Percentiles rank a stretch among this genome's conserved stretches.
These are phyloP conservation scores for Limnephilus marmoratus DNA, from an alignment of 2,888 invertebrate genomes.

Conservation along the genomic window DNA sequence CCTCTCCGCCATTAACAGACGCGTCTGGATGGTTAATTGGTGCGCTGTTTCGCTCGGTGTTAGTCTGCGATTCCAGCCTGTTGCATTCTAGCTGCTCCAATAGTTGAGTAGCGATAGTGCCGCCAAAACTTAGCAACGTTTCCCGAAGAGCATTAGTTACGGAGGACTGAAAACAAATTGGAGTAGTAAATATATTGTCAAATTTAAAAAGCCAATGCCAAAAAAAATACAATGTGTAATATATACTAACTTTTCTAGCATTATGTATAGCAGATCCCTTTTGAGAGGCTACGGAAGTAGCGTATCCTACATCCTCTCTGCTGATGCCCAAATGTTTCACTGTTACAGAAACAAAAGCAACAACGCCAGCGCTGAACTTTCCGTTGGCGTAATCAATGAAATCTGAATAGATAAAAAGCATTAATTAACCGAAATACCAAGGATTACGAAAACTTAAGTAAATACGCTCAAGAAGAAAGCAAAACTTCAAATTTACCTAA, in stretches of 20 bases:
- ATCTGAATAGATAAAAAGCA: slow-evolving; percentile 69
- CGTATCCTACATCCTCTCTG: slow-evolving; percentile 75
- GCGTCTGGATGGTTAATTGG: slow-evolving; percentile 16
- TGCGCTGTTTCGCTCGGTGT: neutral
- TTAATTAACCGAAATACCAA: neutral
- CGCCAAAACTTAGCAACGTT: slow-evolving; percentile 75
- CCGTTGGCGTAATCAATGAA: slow-evolving; percentile 74
- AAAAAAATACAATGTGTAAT: neutral
- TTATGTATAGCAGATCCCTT: slow-evolving; percentile 75
- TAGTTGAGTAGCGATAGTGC: slow-evolving; percentile 72
- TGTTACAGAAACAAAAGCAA: slow-evolving; percentile 73
- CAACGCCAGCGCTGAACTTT: slow-evolving; percentile 71
- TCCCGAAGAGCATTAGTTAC: slow-evolving; percentile 75
- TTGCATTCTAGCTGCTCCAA: slow-evolving; percentile 70
- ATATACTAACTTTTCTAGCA: slow-evolving; percentile 72
- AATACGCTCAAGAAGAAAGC: neutral
- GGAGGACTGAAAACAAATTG: slow-evolving; percentile 71
- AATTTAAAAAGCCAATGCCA: neutral
- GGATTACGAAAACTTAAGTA: neutral
- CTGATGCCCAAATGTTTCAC: slow-evolving; percentile 74
- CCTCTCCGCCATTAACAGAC: slow-evolving; percentile 6
- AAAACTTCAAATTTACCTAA: slow-evolving; percentile 69
- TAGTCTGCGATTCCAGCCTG: slow-evolving; percentile 43
- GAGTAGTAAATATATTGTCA: neutral
- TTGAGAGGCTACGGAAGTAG: slow-evolving; percentile 70